A percentile compares a stretch with the other conserved stretches of the same genome.
These are phyloP conservation scores for Solea senegalensis DNA, from an alignment of 2,113 vertebrate genomes.

Conservation along the genomic window DNA sequence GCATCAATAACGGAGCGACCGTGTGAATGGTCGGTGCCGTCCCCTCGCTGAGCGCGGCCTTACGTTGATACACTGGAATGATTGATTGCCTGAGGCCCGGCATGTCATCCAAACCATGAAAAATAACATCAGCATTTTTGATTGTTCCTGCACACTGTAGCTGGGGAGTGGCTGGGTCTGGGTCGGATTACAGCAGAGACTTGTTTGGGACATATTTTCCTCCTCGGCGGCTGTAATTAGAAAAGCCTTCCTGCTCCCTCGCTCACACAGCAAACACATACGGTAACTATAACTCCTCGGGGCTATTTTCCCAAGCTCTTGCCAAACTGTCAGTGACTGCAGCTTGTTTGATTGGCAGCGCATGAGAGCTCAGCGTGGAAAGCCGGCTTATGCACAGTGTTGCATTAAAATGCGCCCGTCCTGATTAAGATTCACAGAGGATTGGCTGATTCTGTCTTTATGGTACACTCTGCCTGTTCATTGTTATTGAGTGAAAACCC, in stretches of 20 bases:
- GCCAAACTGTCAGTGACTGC: constrained; percentile 51
- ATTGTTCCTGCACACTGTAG: constrained; percentile 35
- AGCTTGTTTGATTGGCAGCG: constrained; percentile 53
- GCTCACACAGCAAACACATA: constrained; percentile 25
- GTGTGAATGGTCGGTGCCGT: background rate
- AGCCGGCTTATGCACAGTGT: constrained; percentile 11
- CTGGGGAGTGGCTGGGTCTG: constrained; percentile 42
- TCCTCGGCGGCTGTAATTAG: constrained; percentile 58
- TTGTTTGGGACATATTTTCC: constrained; percentile 57
- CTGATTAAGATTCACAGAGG: constrained; percentile 65
- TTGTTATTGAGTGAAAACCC: constrained; percentile 74
- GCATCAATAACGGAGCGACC: constrained; percentile 33
- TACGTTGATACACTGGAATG: constrained; percentile 8
- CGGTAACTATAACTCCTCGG: constrained; percentile 43
- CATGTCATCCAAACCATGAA: constrained; percentile 26
- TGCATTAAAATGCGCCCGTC: constrained; percentile 47
- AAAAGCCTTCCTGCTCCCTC: constrained; percentile 43
- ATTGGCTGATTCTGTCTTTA: constrained; percentile 59
- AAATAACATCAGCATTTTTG: constrained; percentile 28
- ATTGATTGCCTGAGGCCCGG: constrained; percentile 20
- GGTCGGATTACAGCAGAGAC: constrained; percentile 52
- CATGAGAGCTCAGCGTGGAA: constrained; percentile 27
- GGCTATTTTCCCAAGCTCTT: constrained; percentile 48
- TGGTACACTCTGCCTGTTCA: constrained; percentile 56
- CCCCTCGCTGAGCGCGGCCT: background rate